Conservation (phyloP, 2,113 vertebrate species). For the Chrysemys picta region DNA sequence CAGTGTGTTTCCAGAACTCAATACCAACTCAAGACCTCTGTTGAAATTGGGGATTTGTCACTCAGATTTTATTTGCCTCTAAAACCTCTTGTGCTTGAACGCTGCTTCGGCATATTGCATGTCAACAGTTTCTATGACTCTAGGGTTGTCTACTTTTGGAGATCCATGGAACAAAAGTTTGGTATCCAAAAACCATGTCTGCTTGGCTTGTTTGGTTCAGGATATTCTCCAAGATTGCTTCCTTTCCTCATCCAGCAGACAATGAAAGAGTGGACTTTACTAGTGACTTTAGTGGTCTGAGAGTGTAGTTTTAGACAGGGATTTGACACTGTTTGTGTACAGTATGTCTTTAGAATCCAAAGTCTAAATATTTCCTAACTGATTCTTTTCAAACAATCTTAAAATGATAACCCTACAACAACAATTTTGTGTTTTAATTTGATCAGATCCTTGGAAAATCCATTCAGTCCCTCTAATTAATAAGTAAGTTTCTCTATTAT, state of each 20-base stretch:
- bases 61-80: not conserved
- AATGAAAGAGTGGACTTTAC: not conserved
- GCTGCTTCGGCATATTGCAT: not conserved
- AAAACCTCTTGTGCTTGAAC: not conserved
- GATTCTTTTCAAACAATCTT: not conserved
- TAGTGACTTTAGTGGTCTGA: fast-evolving
- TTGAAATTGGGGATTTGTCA: not conserved
- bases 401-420: not conserved
- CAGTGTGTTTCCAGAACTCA: fast-evolving
- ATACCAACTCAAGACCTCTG: not conserved
- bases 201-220: not conserved
- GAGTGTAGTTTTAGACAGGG: not conserved
- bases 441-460: not conserved
- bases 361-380: not conserved
- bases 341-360: not conserved
- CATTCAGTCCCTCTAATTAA: not conserved
- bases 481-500: not conserved
- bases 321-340: not conserved
- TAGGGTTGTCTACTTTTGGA: not conserved
- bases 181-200: not conserved
- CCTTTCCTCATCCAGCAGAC: not conserved
- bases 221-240: not conserved
- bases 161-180: not conserved
- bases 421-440: not conserved
- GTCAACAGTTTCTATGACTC: not conserved